These are phyloP conservation scores for Mythimna lalbum DNA, from an alignment of 2,888 invertebrate species.

Conservation along the genomic window DNA sequence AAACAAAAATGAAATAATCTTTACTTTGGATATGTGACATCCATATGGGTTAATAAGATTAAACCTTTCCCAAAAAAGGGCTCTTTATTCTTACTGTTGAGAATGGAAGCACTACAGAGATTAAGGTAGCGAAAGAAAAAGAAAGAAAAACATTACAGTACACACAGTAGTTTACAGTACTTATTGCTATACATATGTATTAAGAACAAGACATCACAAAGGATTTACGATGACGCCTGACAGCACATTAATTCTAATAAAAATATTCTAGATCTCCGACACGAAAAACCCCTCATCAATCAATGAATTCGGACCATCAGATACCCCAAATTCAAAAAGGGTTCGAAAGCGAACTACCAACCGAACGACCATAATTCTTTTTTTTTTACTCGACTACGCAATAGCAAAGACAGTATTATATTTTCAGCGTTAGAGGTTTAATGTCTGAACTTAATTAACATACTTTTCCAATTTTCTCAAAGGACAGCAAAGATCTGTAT, in stretches of 20 bases:
- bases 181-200: too few species aligned
- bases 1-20: too few species aligned
- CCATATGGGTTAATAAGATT: too few species aligned
- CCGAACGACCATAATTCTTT: background rate
- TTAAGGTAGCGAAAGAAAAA: background rate
- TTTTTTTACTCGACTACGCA: background rate
- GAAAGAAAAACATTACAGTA: too few species aligned
- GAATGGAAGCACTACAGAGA: background rate
- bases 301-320: background rate
- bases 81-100: background rate
- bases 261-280: background rate
- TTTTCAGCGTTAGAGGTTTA: background rate
- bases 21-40: too few species aligned
- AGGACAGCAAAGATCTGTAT: background rate
- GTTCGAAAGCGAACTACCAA: background rate
- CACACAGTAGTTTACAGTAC: too few species aligned
- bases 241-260: background rate
- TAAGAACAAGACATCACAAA: background rate
- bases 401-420: background rate
- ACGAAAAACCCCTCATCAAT: background rate
- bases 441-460: background rate
- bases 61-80: too few species aligned
- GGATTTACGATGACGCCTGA: background rate
- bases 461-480: background rate
- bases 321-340: background rate